A percentile compares a stretch with the other conserved stretches of the same genome.
These are phyloP conservation scores for Perognathus longimembris DNA, from an alignment of 2,113 vertebrate species.

Conservation along the genomic window DNA sequence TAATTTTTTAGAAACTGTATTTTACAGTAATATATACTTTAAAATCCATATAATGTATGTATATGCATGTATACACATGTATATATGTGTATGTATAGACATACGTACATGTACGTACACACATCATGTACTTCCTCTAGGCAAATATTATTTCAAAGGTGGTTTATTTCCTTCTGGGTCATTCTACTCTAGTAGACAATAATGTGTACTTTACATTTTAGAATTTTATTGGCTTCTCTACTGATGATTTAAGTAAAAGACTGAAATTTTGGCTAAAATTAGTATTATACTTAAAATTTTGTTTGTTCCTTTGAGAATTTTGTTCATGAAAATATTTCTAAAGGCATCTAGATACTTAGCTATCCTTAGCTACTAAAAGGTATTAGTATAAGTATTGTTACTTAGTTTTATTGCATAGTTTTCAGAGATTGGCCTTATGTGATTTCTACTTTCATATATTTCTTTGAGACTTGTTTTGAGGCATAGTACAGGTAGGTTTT, in stretches of 20 bases:
- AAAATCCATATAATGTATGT: background rate
- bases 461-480: constrained; percentile 40
- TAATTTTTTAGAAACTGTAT: constrained; percentile 5
- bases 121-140: background rate
- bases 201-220: constrained; percentile 10
- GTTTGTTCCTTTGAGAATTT: constrained; percentile 35
- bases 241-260: constrained; percentile 12
- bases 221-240: constrained; percentile 39
- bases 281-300: constrained; percentile 21
- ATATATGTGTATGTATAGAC: background rate
- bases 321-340: background rate
- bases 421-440: background rate
- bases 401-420: constrained; percentile 13
- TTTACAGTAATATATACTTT: background rate
- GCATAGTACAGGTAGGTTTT: background rate
- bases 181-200: background rate
- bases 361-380: constrained; percentile 42
- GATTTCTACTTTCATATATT: constrained; percentile 1
- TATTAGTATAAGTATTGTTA: background rate
- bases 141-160: constrained; percentile 47
- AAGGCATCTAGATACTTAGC: constrained; percentile 18
- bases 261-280: background rate
- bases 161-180: background rate
- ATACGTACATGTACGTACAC: too few species aligned
- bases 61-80: background rate